phyloP scores from a whole-genome alignment of 2,888 invertebrate species.

The Drosophila robusta region DNA sequence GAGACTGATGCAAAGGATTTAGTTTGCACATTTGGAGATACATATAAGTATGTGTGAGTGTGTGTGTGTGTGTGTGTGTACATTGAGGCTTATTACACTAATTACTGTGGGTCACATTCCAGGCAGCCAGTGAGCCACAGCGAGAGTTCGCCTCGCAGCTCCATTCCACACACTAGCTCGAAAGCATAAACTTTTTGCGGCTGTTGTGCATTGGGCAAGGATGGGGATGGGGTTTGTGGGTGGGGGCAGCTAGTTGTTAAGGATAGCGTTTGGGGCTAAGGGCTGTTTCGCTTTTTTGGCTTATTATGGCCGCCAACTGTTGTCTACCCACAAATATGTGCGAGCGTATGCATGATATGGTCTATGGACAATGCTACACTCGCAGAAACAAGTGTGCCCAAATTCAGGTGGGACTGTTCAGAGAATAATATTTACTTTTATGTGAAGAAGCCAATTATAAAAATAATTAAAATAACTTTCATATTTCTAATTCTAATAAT shows the following conservation, averaged over 20 bases:
- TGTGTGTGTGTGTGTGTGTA: conserved; percentile 29
- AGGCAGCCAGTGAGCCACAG: conserved; percentile 18
- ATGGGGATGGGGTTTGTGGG: background rate
- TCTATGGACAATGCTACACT: conserved; percentile 23
- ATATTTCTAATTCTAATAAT: too few species aligned
- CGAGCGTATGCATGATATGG: conserved; percentile 17
- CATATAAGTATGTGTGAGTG: background rate
- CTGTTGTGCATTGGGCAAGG: conserved; percentile 34
- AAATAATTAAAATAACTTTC: too few species aligned
- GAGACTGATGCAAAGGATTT: conserved; percentile 56
- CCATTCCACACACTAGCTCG: background rate
- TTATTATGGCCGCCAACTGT: conserved; percentile 60
- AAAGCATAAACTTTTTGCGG: conserved; percentile 66
- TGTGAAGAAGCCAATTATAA: too few species aligned
- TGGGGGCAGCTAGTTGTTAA: background rate
- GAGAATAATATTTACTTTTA: too few species aligned
- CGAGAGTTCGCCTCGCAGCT: conserved; percentile 2
- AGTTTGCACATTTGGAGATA: conserved; percentile 5
- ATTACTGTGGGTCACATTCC: conserved; percentile 66
- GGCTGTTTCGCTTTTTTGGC: conserved; percentile 53
- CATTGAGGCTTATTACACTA: conserved; percentile 78
- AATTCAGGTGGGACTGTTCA: too few species aligned
- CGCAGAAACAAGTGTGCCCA: background rate
- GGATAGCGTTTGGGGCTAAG: conserved; percentile 6
- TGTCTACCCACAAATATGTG: conserved; percentile 30